phyloP scores from a whole-genome alignment of 2,888 invertebrate species.

The Anarsia innoxiella region DNA sequence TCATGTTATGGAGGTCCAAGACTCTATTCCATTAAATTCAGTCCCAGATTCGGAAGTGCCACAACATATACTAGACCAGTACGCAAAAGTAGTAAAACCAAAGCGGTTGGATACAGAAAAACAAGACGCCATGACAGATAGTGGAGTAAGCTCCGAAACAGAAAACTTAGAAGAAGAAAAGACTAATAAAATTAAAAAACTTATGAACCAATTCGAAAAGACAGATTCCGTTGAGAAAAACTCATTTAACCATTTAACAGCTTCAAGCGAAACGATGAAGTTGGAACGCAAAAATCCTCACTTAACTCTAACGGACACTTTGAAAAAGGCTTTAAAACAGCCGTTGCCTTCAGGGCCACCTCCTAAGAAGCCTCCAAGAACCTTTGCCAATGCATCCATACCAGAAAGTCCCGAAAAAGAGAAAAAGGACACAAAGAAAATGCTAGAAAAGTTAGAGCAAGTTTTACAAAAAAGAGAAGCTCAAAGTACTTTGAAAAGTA shows the following conservation, averaged over 20 bases:
- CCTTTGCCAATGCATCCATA: constrained; percentile 58
- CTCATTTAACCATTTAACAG: constrained; percentile 50
- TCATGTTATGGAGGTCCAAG: constrained; percentile 23
- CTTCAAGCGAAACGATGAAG: constrained; percentile 59
- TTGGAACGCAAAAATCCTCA: constrained; percentile 63
- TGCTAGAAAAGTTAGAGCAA: constrained; percentile 78
- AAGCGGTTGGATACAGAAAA: constrained; percentile 42
- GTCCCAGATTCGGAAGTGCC: constrained; percentile 60
- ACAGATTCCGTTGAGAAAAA: constrained; percentile 32
- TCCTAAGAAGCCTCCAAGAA: constrained; percentile 84
- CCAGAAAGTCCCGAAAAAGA: constrained; percentile 38
- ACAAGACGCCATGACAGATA: constrained; percentile 62
- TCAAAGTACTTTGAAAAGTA: constrained; percentile 30
- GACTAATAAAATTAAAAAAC: constrained; percentile 39
- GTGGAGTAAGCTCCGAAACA: constrained; percentile 68
- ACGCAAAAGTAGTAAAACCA: constrained; percentile 59
- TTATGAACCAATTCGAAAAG: constrained; percentile 39
- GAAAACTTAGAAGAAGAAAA: constrained; percentile 65
- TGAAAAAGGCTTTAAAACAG: constrained; percentile 79
- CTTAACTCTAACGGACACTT: constrained; percentile 71
- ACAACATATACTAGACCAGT: constrained; percentile 62
- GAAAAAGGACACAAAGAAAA: constrained; percentile 75
- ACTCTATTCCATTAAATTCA: constrained; percentile 27
- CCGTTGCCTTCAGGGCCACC: constrained; percentile 82
- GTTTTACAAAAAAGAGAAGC: constrained; percentile 68